Base-by-base conservation (phyloP, 2,113 vertebrate species). In the Petaurus breviceps region DNA sequence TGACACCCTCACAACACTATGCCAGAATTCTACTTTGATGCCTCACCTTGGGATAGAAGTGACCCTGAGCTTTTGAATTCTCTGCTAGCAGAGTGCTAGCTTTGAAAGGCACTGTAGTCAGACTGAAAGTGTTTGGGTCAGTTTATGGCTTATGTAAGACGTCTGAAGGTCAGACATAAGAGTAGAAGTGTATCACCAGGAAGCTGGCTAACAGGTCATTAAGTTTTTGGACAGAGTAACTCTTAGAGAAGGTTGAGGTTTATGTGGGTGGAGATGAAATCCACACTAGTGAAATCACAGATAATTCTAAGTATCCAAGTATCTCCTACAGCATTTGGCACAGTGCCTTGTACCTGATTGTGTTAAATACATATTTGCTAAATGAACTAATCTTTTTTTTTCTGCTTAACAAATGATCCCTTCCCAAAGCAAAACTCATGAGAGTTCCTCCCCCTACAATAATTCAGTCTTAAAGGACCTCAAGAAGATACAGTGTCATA, bases 391-490 rank as follows among this genome's bases (percentile, higher is more conserved):
- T 91, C 47, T 91, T 96, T 91, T 49, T 49, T 90, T 50, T 95
- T 92, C 91, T 19, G 3, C 37, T 37, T 57, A 97, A 90, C n/a
- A 46, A 25, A 2, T 84, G 26, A 9, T 89, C 53, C 49, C 89
- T 68, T 91, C 77, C 51, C 92, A 95, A 94, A 43, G 93, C 91
- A 94, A 91, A 95, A 94, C 55, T 94, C 89, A 8, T 43, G 84
- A 90, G 92, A 77, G 77, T 57, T 37, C 93, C 90, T 68, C 89
- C 54, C 12, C 52, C 7, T 23, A 26, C 16, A 57, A 0, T 91
- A 92, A 23, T 50, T 90, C 90, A 50, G 90, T 54, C 90, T 94
- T 47, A 68, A 47, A 52, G 1, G 43, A 50, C 46, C 26, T 90
- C 25, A 49, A 50, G 90, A 96, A 94, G 68, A 46, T 90, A 43